phyloP scores from a whole-genome alignment of 2,797 vertebrate genomes.

The Falco berigora region DNA sequence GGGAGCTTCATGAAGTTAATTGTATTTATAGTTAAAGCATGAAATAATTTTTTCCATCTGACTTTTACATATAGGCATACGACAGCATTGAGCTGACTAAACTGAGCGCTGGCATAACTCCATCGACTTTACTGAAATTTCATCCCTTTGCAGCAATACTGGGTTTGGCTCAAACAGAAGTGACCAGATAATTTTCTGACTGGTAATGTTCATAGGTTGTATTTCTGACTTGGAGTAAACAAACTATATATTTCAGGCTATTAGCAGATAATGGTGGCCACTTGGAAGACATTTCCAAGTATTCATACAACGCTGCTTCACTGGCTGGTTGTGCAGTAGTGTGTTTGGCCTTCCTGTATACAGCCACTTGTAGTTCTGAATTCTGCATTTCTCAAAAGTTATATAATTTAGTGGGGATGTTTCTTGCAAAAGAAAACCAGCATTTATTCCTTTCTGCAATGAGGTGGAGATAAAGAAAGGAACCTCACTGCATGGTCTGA shows the following conservation, averaged over 20 bases:
- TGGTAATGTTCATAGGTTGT: background rate
- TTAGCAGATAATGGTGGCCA: background rate
- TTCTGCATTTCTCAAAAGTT: background rate
- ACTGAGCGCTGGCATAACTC: constrained; percentile 23
- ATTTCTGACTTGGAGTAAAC: constrained; percentile 18
- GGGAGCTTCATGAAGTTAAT: background rate
- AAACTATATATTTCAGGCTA: background rate
- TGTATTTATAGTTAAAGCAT: constrained; percentile 21
- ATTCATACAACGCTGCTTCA: background rate
- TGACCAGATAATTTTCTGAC: constrained; percentile 28
- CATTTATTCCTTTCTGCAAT: background rate
- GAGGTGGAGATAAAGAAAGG: background rate
- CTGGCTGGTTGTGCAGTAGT: background rate
- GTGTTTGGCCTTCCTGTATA: background rate
- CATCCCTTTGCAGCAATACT: constrained; percentile 44
- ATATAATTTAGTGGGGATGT: fast-evolving
- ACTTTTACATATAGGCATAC: background rate
- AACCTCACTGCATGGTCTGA: background rate
- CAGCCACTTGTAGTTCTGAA: background rate
- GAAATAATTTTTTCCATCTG: background rate
- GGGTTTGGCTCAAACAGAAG: constrained; percentile 8
- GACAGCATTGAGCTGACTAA: constrained; percentile 6
- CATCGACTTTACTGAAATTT: constrained; percentile 52
- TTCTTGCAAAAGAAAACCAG: background rate
- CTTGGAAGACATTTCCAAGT: background rate